Base-by-base conservation (phyloP, 2,113 vertebrate genomes). In the Camelus bactrianus region DNA sequence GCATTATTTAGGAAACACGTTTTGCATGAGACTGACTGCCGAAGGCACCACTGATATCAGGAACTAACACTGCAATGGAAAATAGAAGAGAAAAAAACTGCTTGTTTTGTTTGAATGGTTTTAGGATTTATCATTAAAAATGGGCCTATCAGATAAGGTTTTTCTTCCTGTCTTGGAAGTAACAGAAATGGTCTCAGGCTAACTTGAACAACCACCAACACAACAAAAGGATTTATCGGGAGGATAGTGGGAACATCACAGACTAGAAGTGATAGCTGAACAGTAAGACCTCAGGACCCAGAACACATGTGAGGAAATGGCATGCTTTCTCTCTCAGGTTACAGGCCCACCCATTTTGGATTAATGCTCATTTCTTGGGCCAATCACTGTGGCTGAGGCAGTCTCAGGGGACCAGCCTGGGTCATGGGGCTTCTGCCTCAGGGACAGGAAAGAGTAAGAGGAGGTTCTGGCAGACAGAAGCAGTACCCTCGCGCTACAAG, bases 391-490 rank as follows among this genome's bases (percentile, higher is more conserved):
- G 46, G 69, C 72, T 30, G n/a, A 64, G 20, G 67, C 22, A 56
- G 64, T 42, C 82, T 81, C 52, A 24, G 26, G 12, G 54, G 6
- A 50, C 48, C 50, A 70, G 75, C 24, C 73, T 90, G 62, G 20
- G 32, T 46, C 69, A 32, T 1, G 8, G 6, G 30, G 32, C 89
- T 14, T 22, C 1, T 84, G 28, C 38, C 30, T 76, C 17, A n/a
- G 62, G 20, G 62, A 15, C 24, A 64, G 72, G 35, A 72, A 85
- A 94, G 17, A 35, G 54, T 65, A 60, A 69, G 65, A 84, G 79
- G 50, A 95, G 84, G 94, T 70, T 91, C 94, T 95, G 91, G 87
- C 96, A 97, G 96, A 94, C 70, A 91, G 80, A 97, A 96, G 89
- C 91, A 94, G 81, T 67, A 65, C 54, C 64, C 69, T 19, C 12